Percentiles rank a stretch among this genome's conserved stretches.
Evolutionary conservation across 2,888 invertebrate genomes (phyloP).

Genomic region (Teleiodes luculella): DNA sequence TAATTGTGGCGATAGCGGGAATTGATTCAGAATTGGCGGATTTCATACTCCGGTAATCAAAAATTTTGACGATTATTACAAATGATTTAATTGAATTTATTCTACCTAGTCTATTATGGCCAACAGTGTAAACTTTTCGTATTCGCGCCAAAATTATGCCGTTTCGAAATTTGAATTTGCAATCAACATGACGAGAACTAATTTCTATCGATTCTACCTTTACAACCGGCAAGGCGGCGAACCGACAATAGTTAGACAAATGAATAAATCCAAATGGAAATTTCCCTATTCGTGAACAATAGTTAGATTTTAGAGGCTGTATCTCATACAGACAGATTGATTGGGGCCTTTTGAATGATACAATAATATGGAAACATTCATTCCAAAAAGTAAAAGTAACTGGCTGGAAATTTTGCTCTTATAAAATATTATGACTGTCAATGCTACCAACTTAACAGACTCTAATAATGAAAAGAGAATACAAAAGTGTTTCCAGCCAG

Average conservation of each 20-base stretch:
- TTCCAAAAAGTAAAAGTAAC: neutral
- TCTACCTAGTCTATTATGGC: neutral
- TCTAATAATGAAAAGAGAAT: neutral
- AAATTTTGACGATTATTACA: neutral
- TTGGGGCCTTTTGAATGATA: conserved; percentile 63
- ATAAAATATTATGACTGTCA: neutral
- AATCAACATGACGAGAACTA: conserved; percentile 6
- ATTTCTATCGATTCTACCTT: conserved; percentile 10
- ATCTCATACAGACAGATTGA: conserved; percentile 77
- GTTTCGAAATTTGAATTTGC: conserved; percentile 1
- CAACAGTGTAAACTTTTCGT: neutral
- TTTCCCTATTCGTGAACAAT: conserved; percentile 76
- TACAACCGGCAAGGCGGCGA: conserved; percentile 41
- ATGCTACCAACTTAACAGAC: neutral
- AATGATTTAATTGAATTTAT: neutral
- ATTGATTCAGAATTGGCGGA: conserved; percentile 11
- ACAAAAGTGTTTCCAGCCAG: neutral
- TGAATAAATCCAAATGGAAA: conserved; percentile 78
- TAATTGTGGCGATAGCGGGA: conserved; percentile 12
- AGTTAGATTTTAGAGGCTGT: conserved; percentile 76
- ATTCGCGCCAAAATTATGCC: neutral
- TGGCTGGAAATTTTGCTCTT: neutral
- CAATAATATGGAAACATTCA: conserved; percentile 43
- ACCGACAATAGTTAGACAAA: conserved; percentile 76
- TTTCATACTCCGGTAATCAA: neutral